Evolutionary conservation across 2,113 vertebrate genomes (phyloP).

Genomic region (Cryptotis parvus): DNA sequence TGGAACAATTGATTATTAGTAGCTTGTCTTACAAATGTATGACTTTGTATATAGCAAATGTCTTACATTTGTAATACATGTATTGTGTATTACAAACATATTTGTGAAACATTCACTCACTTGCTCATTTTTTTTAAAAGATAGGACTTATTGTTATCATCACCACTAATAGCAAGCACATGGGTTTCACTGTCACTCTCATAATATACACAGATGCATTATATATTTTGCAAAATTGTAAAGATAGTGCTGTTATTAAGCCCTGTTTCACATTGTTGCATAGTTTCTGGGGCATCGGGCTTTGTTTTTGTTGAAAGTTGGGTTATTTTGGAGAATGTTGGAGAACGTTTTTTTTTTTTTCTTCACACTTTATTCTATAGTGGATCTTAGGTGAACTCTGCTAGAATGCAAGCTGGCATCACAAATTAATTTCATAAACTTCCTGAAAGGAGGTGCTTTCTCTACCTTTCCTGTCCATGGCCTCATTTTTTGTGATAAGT

Average conservation of each 20-base stretch:
- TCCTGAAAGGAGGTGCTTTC: background rate
- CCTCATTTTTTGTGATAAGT: conserved; percentile 51
- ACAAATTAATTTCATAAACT: conserved; percentile 8
- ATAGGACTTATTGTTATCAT: background rate
- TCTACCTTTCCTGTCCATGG: background rate
- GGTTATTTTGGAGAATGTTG: background rate
- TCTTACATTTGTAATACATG: too few relatives aligned
- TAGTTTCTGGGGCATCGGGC: background rate
- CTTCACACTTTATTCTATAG: background rate
- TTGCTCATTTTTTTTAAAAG: background rate
- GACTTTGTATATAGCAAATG: too few relatives aligned
- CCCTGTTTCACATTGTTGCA: too few relatives aligned
- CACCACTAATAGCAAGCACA: background rate
- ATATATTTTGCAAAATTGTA: background rate
- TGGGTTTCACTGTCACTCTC: background rate
- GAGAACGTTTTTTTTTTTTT: background rate
- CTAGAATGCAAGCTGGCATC: conserved; percentile 29
- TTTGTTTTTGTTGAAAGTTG: too few relatives aligned
- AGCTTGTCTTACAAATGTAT: too few relatives aligned
- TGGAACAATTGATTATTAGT: background rate
- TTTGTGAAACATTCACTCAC: background rate
- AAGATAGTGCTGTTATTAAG: background rate
- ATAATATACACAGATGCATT: background rate
- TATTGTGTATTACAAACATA: background rate
- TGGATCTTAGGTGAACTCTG: background rate